Evolutionary conservation across 1,140 invertebrate species (phyloP).

Genomic region (Drosophila repleta): DNA sequence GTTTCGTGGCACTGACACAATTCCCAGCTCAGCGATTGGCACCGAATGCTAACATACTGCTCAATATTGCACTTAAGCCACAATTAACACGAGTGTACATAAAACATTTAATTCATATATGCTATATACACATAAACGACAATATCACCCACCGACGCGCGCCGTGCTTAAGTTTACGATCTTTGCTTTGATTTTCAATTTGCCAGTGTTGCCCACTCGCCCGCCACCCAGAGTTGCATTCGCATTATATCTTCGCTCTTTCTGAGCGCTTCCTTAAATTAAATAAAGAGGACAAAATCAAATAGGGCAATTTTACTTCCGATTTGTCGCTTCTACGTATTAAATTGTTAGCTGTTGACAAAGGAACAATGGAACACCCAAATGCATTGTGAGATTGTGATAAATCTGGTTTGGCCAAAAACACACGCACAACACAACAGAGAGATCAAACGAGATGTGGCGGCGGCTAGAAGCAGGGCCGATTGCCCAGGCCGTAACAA

Average conservation of each 20-base stretch:
- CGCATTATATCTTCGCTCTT: constrained; percentile 4
- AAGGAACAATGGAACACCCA: constrained; percentile 71
- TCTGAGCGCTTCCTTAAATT: constrained; percentile 14
- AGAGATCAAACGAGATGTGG: constrained; percentile 54
- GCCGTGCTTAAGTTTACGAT: constrained; percentile 7
- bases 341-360: constrained; percentile 60
- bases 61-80: constrained; percentile 28
- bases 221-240: constrained; percentile 23
- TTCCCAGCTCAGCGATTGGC: constrained; percentile 26
- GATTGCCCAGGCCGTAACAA: constrained; percentile 28
- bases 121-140: neutral
- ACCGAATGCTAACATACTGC: constrained; percentile 28
- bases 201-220: constrained; percentile 25
- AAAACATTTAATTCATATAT: constrained; percentile 34
- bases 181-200: constrained; percentile 14
- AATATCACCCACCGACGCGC: neutral
- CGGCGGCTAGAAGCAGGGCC: constrained; percentile 49
- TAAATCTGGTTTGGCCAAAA: constrained; percentile 53
- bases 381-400: constrained; percentile 64
- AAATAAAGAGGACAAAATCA: constrained; percentile 15
- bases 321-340: constrained; percentile 64
- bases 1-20: constrained; percentile 14
- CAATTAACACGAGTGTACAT: constrained; percentile 39
- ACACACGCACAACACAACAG: constrained; percentile 39
- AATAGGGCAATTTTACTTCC: constrained; percentile 59